A percentile compares a stretch with the other conserved stretches of the same genome.
Conservation (phyloP, 2,113 vertebrate genomes). For the Etheostoma spectabile region DNA sequence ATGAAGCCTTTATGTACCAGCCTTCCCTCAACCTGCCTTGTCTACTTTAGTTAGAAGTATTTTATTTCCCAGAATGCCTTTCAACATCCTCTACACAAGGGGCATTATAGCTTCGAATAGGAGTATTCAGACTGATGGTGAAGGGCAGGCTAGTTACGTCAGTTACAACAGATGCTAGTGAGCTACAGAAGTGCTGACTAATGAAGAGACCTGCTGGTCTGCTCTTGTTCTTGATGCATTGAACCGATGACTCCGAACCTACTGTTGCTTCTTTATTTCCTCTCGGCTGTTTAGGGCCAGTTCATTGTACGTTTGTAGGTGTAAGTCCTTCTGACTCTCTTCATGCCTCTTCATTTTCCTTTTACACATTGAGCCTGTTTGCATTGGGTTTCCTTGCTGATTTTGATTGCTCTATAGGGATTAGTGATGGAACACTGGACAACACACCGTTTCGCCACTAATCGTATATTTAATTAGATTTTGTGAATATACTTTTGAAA, state of each 20-base stretch:
- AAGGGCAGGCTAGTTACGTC: neutral
- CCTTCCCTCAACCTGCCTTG: neutral
- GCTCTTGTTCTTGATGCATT: neutral
- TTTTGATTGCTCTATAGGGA: neutral
- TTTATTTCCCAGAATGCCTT: conserved; percentile 4
- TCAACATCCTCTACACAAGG: neutral
- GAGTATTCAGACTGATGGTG: too few species aligned
- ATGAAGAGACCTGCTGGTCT: neutral
- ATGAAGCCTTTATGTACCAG: neutral
- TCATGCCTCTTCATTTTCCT: neutral
- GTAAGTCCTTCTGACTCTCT: neutral
- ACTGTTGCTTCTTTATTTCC: neutral
- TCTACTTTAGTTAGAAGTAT: neutral
- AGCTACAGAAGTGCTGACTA: neutral
- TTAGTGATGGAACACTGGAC: conserved; percentile 6
- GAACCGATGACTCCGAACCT: neutral
- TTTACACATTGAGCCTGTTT: neutral
- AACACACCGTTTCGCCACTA: conserved; percentile 46
- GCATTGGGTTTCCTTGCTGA: neutral
- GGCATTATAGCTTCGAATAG: neutral
- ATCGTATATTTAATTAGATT: conserved; percentile 37
- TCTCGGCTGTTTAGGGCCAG: neutral
- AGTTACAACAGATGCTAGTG: neutral
- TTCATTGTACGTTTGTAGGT: neutral
- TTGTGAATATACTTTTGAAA: conserved; percentile 68